phyloP scores from a whole-genome alignment of 1,140 invertebrate genomes.

The Zaprionus lachaisei region DNA sequence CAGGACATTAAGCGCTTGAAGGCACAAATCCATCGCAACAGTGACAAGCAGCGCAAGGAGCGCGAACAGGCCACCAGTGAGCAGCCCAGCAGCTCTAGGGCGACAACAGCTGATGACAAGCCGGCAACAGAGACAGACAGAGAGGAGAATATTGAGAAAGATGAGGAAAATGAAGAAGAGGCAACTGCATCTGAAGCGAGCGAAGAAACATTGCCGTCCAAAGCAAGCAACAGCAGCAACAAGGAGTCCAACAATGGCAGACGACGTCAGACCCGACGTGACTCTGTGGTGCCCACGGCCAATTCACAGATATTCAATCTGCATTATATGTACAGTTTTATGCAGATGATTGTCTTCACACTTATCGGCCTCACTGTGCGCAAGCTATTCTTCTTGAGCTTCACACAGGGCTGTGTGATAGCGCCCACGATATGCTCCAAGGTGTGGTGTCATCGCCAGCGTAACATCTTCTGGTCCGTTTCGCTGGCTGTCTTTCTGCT shows the following conservation, averaged over 20 bases:
- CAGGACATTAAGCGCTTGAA: constrained; percentile 75
- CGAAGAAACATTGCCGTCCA: constrained; percentile 43
- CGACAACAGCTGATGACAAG: neutral
- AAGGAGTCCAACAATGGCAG: constrained; percentile 31
- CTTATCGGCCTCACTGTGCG: constrained; percentile 71
- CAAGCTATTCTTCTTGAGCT: constrained; percentile 81
- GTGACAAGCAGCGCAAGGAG: constrained; percentile 64
- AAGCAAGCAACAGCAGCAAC: constrained; percentile 3
- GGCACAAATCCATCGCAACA: constrained; percentile 74
- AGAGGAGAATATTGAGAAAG: neutral
- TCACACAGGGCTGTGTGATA: constrained; percentile 81
- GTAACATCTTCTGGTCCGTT: constrained; percentile 82
- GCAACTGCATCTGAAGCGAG: neutral
- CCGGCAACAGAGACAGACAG: constrained; percentile 9
- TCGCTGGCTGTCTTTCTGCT: constrained; percentile 76
- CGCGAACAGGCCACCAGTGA: constrained; percentile 41
- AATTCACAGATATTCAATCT: constrained; percentile 61
- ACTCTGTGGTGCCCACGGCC: constrained; percentile 55
- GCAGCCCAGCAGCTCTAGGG: constrained; percentile 24
- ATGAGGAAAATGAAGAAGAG: neutral
- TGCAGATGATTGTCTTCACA: constrained; percentile 76
- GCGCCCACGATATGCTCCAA: constrained; percentile 80
- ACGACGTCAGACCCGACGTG: constrained; percentile 21
- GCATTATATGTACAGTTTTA: constrained; percentile 78
- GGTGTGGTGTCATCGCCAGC: constrained; percentile 77